Evolutionary conservation across 2,888 invertebrate genomes (phyloP).

Genomic region (Acanthoscelides obtectus): DNA sequence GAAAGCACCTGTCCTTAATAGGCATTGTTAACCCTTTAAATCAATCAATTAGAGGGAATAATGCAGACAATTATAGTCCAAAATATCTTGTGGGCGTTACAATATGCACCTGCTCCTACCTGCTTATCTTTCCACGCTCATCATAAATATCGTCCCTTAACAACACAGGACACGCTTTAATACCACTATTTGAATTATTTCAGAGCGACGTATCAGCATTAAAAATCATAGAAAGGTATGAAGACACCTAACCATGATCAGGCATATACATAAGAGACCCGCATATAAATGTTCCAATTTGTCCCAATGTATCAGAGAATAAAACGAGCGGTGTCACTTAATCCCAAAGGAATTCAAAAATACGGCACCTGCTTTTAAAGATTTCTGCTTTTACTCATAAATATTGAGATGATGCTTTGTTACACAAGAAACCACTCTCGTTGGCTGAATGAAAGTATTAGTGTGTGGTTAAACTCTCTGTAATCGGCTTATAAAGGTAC

Average conservation of each 20-base stretch:
- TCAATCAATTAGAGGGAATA: too few species aligned
- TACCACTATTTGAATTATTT: not conserved
- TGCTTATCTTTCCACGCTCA: too few species aligned
- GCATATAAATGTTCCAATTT: not conserved
- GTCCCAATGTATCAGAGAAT: not conserved
- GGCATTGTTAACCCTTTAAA: too few species aligned
- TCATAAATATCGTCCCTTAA: too few species aligned
- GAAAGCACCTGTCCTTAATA: too few species aligned
- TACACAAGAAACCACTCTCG: not conserved
- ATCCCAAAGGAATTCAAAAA: not conserved
- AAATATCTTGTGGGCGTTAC: too few species aligned
- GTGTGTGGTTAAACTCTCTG: not conserved
- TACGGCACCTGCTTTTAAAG: not conserved
- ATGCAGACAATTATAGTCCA: too few species aligned
- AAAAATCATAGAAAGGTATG: not conserved
- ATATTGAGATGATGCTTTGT: not conserved
- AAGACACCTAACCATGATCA: not conserved
- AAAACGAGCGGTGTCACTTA: not conserved
- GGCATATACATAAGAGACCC: not conserved
- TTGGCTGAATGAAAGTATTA: not conserved
- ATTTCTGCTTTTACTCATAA: not conserved
- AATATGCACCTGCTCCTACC: too few species aligned
- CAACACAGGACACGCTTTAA: not conserved
- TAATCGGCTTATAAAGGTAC: not conserved
- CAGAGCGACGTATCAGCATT: not conserved